These are phyloP conservation scores for Zaprionus lachaisei DNA, from an alignment of 1,140 invertebrate genomes.

Conservation along the genomic window DNA sequence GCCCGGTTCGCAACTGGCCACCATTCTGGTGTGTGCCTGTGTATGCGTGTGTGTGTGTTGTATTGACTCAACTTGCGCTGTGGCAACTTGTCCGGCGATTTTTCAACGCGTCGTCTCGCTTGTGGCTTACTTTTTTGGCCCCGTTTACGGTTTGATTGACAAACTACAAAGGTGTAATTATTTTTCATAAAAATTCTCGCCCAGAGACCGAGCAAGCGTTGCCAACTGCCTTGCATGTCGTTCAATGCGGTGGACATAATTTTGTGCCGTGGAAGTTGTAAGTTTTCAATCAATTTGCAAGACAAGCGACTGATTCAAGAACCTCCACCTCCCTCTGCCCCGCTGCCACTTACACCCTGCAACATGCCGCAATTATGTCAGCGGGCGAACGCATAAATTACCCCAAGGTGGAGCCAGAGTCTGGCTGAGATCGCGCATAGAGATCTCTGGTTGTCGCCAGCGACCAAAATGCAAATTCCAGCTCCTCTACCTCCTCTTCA, in stretches of 20 bases:
- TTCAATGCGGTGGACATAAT: constrained; percentile 39
- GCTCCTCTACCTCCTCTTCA: background rate
- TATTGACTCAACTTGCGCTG: background rate
- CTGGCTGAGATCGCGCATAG: background rate
- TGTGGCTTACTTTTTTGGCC: constrained; percentile 47
- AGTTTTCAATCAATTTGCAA: constrained; percentile 77
- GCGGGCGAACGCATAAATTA: constrained; percentile 73
- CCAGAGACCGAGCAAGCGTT: background rate
- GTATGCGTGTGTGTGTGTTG: background rate
- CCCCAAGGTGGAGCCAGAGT: constrained; percentile 25
- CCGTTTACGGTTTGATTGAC: constrained; percentile 72
- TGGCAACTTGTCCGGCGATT: constrained; percentile 8
- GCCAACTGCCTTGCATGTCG: constrained; percentile 38
- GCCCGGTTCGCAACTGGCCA: constrained; percentile 30
- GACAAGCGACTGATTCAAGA: constrained; percentile 10
- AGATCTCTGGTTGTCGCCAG: constrained; percentile 38
- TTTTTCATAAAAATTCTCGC: constrained; percentile 74
- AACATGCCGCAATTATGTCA: constrained; percentile 69
- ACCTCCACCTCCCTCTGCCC: background rate
- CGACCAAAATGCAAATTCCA: constrained; percentile 44
- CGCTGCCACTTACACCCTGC: constrained; percentile 2
- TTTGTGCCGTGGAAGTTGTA: constrained; percentile 56
- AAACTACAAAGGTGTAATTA: constrained; percentile 83
- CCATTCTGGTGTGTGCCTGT: constrained; percentile 3
- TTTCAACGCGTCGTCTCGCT: constrained; percentile 37